These are phyloP conservation scores for Leptura quadrifasciata DNA, from an alignment of 2,888 invertebrate genomes.

Conservation along the genomic window DNA sequence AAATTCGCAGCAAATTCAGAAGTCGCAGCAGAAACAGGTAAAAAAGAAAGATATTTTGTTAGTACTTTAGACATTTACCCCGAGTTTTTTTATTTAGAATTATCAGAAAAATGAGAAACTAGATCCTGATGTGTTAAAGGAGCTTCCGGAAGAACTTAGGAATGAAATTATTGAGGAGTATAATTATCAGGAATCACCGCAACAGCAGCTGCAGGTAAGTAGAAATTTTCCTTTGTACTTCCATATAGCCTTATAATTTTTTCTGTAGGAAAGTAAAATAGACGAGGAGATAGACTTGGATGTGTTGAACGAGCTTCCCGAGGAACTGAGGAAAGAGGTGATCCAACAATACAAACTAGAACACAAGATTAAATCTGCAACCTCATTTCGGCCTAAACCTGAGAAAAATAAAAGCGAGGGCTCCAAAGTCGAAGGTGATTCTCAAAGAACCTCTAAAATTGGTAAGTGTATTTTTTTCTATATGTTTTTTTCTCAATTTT, in stretches of 20 bases:
- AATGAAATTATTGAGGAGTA: slow-evolving; percentile 78
- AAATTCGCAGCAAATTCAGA: slow-evolving; percentile 22
- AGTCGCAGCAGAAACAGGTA: slow-evolving; percentile 42
- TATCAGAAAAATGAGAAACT: slow-evolving; percentile 68
- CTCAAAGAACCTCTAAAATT: background rate
- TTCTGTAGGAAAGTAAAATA: slow-evolving; percentile 32
- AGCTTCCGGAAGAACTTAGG: slow-evolving; percentile 79
- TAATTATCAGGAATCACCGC: slow-evolving; percentile 9
- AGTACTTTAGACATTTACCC: background rate
- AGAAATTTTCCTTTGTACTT: background rate
- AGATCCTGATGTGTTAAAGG: slow-evolving; percentile 77
- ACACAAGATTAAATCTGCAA: slow-evolving; percentile 46
- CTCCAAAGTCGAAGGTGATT: background rate
- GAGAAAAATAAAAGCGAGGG: slow-evolving; percentile 22
- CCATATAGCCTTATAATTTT: background rate
- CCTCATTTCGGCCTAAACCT: slow-evolving; percentile 32
- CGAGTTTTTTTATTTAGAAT: slow-evolving; percentile 27
- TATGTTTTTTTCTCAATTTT: background rate
- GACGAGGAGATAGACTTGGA: slow-evolving; percentile 75
- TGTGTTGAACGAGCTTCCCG: slow-evolving; percentile 79
- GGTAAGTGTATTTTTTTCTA: slow-evolving; percentile 14
- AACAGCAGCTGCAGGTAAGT: background rate
- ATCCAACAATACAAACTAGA: slow-evolving; percentile 74
- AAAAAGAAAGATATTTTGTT: background rate
- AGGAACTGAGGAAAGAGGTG: slow-evolving; percentile 78